Percentiles rank a stretch among this genome's conserved stretches.
Evolutionary conservation across 2,797 vertebrate species (phyloP).

Genomic region (Scyliorhinus canicula): DNA sequence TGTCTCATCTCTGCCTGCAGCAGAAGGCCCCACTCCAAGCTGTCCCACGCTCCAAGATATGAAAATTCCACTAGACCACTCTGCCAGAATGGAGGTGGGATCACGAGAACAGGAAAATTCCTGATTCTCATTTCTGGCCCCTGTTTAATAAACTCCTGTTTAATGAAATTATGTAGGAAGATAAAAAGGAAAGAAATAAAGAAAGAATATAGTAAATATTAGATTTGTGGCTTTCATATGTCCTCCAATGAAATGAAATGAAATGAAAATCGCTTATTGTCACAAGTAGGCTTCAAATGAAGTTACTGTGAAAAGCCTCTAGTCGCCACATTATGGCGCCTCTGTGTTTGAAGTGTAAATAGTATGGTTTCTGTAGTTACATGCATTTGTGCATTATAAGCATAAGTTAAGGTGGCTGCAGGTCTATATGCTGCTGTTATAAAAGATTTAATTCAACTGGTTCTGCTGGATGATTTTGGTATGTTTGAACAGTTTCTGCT

Average conservation of each 20-base stretch:
- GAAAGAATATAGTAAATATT: background rate
- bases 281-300: too few relatives aligned
- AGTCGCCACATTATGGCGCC: too few relatives aligned
- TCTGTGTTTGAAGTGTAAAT: background rate
- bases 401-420: background rate
- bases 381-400: background rate
- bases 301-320: too few relatives aligned
- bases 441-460: background rate
- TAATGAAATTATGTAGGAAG: background rate
- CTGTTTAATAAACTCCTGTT: background rate
- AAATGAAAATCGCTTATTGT: too few relatives aligned
- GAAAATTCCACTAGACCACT: background rate
- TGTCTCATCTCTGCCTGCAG: background rate
- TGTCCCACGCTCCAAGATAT: background rate
- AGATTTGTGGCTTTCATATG: background rate
- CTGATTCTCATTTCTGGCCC: background rate
- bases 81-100: too few relatives aligned
- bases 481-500: slow-evolving; percentile 18
- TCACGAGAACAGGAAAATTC: too few relatives aligned
- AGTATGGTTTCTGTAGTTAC: background rate
- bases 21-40: background rate
- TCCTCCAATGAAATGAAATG: background rate
- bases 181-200: background rate
- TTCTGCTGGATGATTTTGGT: background rate
- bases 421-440: background rate